Base-by-base conservation (phyloP, 2,797 vertebrate species). In the Oreochromis grahami region DNA sequence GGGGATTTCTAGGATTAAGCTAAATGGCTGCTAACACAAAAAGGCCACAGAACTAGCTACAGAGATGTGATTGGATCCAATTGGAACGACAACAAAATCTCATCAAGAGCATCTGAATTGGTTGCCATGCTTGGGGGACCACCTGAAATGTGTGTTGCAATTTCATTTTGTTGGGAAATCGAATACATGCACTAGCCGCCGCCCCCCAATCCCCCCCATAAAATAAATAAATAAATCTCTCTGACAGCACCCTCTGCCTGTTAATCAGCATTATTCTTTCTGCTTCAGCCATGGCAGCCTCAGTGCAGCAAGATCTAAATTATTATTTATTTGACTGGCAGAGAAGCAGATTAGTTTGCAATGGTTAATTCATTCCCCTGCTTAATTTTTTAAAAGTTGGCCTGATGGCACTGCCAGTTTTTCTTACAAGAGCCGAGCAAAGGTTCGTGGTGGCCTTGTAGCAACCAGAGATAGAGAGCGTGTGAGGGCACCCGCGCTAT, bases 1-100 rank as follows among this genome's bases (percentile, higher is more conserved):
- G 90, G 87, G 81, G 90, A 92, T 90, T 91, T 89, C 85, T 81
- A 85, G 87, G 81, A 90, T 88, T 86, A 87, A 81, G 43, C 86
- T 87, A 91, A 93, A 93, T 92, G 83, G 85, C 81, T 87, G 77
- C 89, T 89, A 90, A 93, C 65, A 81, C 76, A 91, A 89, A 94
- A 89, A 86, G 36, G 51, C 79, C 79, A 81, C 74, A 83, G 63
- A 90, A 80, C 83, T 86, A 83, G 90, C 85, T 55, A 82, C 74
- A 85, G 85, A 82, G 91, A 93, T 88, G 77, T 88, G 89, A 91
- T 87, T 91, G 87, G 84, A 88, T 83, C 84, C 90, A 93, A 88
- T 86, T 91, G 86, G 68, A 86, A 89, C 41, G 6, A 91, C 79
- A 63, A 70, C 34, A 1, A 87, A 94, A 90, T 92, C 90, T 92